A percentile compares a stretch with the other conserved stretches of the same genome.
phyloP scores from a whole-genome alignment of 2,888 invertebrate genomes.

The Cacoxenus indagator region DNA sequence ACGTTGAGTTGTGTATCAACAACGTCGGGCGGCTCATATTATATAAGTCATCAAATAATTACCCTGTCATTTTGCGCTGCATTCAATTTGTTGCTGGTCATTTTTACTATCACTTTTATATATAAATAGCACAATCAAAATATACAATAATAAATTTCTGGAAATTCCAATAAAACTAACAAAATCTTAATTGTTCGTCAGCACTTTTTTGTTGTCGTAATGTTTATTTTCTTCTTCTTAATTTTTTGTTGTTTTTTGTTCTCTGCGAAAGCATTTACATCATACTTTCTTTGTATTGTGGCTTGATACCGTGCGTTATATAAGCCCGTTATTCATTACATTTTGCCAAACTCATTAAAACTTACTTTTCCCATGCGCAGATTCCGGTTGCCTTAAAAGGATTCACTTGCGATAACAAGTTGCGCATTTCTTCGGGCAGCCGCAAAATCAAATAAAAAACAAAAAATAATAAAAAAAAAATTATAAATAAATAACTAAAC shows the following conservation, averaged over 20 bases:
- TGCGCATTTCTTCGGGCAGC: not conserved
- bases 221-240: too few species aligned
- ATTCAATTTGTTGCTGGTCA: constrained; percentile 49
- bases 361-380: not conserved
- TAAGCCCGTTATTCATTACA: not conserved
- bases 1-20: constrained; percentile 50
- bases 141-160: not conserved
- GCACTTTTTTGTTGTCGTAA: too few species aligned
- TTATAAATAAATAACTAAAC: constrained; percentile 27
- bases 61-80: constrained; percentile 51
- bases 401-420: constrained; percentile 7
- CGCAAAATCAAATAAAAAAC: not conserved
- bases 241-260: not conserved
- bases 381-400: constrained; percentile 9
- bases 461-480: not conserved
- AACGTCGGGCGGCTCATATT: constrained; percentile 40
- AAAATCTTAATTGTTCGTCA: too few species aligned
- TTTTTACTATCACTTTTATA: constrained; percentile 52
- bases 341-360: not conserved
- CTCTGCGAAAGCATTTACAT: not conserved
- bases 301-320: too few species aligned
- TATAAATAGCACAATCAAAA: not conserved
- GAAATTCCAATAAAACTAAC: too few species aligned
- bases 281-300: not conserved
- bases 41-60: constrained; percentile 63